Conservation (phyloP, 2,888 invertebrate genomes). For the Acleris holmiana region DNA sequence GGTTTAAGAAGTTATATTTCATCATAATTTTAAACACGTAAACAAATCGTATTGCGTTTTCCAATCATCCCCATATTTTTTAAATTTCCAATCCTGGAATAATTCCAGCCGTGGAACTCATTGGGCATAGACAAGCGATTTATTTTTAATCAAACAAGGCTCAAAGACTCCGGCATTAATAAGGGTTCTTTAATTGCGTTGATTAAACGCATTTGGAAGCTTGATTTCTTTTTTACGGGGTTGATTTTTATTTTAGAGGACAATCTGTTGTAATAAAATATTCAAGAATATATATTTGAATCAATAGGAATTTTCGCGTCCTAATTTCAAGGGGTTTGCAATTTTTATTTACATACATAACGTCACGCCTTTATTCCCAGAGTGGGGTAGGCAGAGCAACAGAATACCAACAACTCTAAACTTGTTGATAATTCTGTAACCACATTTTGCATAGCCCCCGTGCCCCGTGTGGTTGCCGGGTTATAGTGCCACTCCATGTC, state of each 20-base stretch:
- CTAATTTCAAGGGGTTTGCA: too few species aligned
- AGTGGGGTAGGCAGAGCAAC: too few species aligned
- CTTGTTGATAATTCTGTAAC: too few species aligned
- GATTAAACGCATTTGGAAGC: conserved; percentile 32
- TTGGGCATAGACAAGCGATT: conserved; percentile 40
- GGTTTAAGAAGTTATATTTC: too few species aligned
- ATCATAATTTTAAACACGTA: too few species aligned
- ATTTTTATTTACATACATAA: too few species aligned
- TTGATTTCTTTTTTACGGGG: conserved; percentile 25
- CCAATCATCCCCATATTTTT: conserved; percentile 23
- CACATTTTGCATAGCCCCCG: too few species aligned
- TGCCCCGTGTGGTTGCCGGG: too few species aligned
- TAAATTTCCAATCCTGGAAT: neutral
- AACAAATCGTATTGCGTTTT: neutral
- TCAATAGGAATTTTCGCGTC: neutral
- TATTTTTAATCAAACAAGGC: conserved; percentile 49
- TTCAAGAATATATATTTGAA: conserved; percentile 34
- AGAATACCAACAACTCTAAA: too few species aligned
- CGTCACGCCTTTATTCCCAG: too few species aligned
- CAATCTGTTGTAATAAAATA: conserved; percentile 38
- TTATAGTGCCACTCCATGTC: too few species aligned
- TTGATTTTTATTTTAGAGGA: conserved; percentile 16
- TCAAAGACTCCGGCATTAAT: conserved; percentile 30
- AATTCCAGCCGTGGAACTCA: conserved; percentile 23
- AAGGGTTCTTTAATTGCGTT: conserved; percentile 35